Base-by-base conservation (phyloP, 2,113 vertebrate genomes). In the Sylvietta virens region DNA sequence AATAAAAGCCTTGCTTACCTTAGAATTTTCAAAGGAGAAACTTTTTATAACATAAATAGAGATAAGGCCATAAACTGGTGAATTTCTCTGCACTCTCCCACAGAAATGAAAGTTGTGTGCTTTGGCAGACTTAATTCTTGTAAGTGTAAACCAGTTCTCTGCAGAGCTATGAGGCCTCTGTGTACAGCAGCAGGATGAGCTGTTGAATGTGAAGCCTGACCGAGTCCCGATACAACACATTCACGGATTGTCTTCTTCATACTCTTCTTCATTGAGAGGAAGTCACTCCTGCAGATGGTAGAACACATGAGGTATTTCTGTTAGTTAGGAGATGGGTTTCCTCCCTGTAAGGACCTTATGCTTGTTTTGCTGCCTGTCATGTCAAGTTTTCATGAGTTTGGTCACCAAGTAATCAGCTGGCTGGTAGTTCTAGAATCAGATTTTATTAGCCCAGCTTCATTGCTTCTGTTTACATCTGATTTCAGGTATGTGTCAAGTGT, bases 221-320 rank as follows among this genome's bases (percentile, higher is more conserved):
- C 40, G 64, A 56, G 24, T 51, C n/a, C 31, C 0, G 0, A 73
- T 40, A 35, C 13, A n/a, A 16, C 26, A 13, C 1, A 0, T 45
- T 84, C 15, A 19, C 28, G 35, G 22, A 31, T 58, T 3, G 1
- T 64, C 30, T 26, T 69, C 53, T 83, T 60, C 45, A n/a, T 2
- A 21, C 11, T 50, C 61, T 54, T 72, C 39, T 67, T 67, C 62
- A 33, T 1, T 37, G 66, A 50, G 22, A 65, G 58, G 44, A 67
- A 56, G 30, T 80, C 35, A 14, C 54, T 67, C 27, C 33, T n/a
- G 42, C 27, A 39, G 30, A 8, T 47, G 15, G 13, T 65, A 35
- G 40, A 54, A 53, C 13, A 48, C 21, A 3, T 35, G 39, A 31
- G 23, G 9, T 79, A 27, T 58, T 81, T 33, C 48, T 61, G 24